Evolutionary conservation across 2,113 vertebrate species (phyloP), one percentile per base, ranked within the genome.

Genomic region (Oostethus manadensis): DNA sequence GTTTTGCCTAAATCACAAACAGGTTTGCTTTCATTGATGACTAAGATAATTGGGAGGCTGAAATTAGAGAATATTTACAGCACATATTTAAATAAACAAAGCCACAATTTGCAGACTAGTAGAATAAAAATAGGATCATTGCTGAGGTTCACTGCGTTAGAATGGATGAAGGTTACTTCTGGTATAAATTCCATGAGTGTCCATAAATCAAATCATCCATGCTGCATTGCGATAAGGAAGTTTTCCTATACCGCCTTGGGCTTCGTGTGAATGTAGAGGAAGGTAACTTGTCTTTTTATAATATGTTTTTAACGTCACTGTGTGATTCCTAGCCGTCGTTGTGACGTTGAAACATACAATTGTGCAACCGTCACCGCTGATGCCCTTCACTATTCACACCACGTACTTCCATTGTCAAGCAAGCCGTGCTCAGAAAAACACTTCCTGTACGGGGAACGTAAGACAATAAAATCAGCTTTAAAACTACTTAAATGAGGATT

Each of bases 321-420:
- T 6, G 50, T 29, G 50, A 58, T 23, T 13, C 0, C 26, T 20
- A 8, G 18, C 11, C 38, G 38, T 4, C 11, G 38, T 42, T 2
- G 13, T 4, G 38, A 42, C 38, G 38, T 42, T 14, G 38, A 42
- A 42, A 13, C 38, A 14, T 4, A 42, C 38, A 42, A 42, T 70
- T 54, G 65, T 65, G 76, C 63, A 73, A 51, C 46, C 7, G 22
- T 9, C 2, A 29, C 48, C 44, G 29, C 42, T 22, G 49, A 55
- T 51, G 73, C 15, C 68, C 60, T 71, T 73, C 43, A 71, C 51
- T 4, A 77, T 74, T 81, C 76, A 63, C 54, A 7, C 22, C 74
- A 78, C 64, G 53, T 55, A 8, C 23, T 38, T 14, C 46, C 44
- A 58, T 45, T 4, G 50, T 74, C 18, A 82, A 74, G 71, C 0